Percentiles rank a stretch among this genome's conserved stretches.
Conservation (phyloP, 2,113 vertebrate species). For the Eretmodus cyanostictus region DNA sequence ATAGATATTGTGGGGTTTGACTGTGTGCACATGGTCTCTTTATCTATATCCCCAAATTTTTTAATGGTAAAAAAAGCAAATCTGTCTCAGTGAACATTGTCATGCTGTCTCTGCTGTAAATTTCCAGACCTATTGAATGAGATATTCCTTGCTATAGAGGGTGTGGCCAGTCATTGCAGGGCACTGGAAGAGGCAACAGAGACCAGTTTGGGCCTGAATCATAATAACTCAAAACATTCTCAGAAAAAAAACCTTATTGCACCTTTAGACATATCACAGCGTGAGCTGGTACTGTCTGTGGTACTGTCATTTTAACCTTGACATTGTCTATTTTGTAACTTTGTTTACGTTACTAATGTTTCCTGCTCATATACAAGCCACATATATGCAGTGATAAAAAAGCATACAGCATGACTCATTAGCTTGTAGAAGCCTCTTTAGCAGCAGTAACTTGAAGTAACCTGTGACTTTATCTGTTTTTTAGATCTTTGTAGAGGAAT, state of each 20-base stretch:
- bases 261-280: background rate
- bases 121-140: background rate
- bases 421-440: background rate
- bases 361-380: background rate
- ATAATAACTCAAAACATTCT: background rate
- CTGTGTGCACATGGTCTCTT: background rate
- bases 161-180: slow-evolving; percentile 9
- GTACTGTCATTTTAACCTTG: background rate
- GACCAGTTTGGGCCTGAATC: slow-evolving; percentile 24
- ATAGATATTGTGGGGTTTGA: background rate
- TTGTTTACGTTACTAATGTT: background rate
- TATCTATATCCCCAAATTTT: background rate
- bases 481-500: background rate
- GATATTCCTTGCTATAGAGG: background rate
- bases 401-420: accelerated
- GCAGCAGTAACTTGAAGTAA: background rate
- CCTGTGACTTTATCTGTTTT: background rate
- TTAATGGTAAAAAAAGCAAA: background rate
- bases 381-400: background rate
- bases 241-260: background rate
- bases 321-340: background rate
- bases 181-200: background rate
- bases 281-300: background rate
- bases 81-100: background rate
- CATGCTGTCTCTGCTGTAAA: background rate